Conservation (phyloP, 2,113 vertebrate genomes). For the Dermatemys mawii region DNA sequence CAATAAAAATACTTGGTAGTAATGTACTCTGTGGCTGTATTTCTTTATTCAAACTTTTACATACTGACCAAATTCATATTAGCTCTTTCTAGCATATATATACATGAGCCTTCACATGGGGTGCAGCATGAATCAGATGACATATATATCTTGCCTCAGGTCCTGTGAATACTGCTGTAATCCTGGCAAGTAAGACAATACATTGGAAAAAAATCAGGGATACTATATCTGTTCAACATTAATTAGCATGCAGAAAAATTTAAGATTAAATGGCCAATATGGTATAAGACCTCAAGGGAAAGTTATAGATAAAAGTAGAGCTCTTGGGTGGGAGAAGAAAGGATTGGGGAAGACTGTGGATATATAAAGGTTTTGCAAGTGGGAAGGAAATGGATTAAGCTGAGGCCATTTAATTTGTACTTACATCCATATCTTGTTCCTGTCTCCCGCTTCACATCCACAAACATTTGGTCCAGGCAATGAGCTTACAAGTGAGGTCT, state of each 20-base stretch:
- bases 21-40: neutral
- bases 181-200: neutral
- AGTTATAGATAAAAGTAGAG: neutral
- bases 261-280: neutral
- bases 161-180: neutral
- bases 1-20: neutral
- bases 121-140: neutral
- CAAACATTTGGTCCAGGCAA: neutral
- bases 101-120: neutral
- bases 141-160: neutral
- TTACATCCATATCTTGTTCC: neutral
- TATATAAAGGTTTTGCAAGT: neutral
- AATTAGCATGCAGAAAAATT: neutral
- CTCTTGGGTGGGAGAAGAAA: neutral
- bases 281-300: neutral
- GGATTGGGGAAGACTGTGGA: neutral
- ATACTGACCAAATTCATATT: neutral
- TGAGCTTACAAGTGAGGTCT: neutral
- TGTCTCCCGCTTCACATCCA: neutral
- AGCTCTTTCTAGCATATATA: neutral
- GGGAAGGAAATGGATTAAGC: neutral
- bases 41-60: neutral
- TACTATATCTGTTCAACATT: neutral
- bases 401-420: neutral
- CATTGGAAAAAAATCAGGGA: neutral